These are phyloP conservation scores for Drosophila putrida DNA, from an alignment of 2,888 invertebrate species.

Conservation along the genomic window DNA sequence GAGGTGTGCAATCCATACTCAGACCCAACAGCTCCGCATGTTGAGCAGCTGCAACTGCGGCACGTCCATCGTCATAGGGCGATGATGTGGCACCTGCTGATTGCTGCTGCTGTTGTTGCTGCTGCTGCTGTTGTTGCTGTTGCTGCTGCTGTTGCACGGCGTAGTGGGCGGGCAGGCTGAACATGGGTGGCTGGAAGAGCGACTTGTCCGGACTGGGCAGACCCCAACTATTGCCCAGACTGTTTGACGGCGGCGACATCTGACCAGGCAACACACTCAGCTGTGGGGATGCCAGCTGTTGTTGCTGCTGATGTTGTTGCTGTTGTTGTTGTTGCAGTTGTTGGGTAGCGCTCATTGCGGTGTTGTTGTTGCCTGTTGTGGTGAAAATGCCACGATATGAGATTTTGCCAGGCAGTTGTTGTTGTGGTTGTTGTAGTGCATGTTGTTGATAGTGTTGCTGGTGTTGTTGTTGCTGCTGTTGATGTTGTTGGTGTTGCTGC, in stretches of 20 bases:
- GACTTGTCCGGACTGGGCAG: conserved; percentile 90
- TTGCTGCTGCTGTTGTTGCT: conserved; percentile 83
- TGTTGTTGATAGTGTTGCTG: conserved; percentile 81
- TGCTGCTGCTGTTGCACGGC: conserved; percentile 81
- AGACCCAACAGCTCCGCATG: conserved; percentile 87
- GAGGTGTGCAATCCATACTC: conserved; percentile 87
- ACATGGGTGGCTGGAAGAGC: conserved; percentile 88
- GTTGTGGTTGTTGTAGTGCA: conserved; percentile 78
- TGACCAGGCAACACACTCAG: conserved; percentile 84
- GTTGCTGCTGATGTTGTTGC: conserved; percentile 73
- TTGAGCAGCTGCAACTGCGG: conserved; percentile 83
- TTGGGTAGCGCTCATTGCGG: conserved; percentile 66
- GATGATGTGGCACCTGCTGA: conserved; percentile 83
- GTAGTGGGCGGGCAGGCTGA: conserved; percentile 87
- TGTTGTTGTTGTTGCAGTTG: conserved; percentile 69
- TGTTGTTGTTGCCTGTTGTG: conserved; percentile 87
- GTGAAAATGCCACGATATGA: conserved; percentile 91
- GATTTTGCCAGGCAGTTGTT: conserved; percentile 86
- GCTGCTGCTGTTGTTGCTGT: conserved; percentile 78
- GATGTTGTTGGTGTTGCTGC: conserved; percentile 77
- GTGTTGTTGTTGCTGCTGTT: conserved; percentile 82
- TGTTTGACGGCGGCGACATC: conserved; percentile 87
- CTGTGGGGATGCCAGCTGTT: conserved; percentile 84
- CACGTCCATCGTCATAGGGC: conserved; percentile 84
- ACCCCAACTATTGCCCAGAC: conserved; percentile 90